Percentiles rank a stretch among this genome's conserved stretches.
Conservation (phyloP, 2,797 vertebrate genomes). For the Gymnothorax reevesii region DNA sequence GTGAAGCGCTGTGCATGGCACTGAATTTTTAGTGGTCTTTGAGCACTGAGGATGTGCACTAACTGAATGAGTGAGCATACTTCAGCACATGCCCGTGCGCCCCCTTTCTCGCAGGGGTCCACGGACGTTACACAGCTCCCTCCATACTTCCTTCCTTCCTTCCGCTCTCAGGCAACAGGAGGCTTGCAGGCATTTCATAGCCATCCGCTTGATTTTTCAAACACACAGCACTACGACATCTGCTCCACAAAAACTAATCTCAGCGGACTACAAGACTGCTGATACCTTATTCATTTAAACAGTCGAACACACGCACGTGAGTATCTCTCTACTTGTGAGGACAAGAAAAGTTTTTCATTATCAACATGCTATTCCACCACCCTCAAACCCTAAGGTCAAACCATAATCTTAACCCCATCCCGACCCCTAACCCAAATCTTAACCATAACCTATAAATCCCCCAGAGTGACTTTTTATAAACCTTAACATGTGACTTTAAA, state of each 20-base stretch:
- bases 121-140: conserved; percentile 37
- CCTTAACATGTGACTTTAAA: no score
- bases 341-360: no score
- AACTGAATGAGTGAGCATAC: conserved; percentile 24
- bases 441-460: no score
- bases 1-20: background rate
- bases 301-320: background rate
- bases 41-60: conserved; percentile 29
- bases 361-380: no score
- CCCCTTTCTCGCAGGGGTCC: conserved; percentile 7
- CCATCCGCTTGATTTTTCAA: conserved; percentile 21
- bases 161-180: conserved; percentile 29
- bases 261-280: background rate
- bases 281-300: conserved; percentile 2
- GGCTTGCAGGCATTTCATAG: conserved; percentile 29
- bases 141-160: conserved; percentile 12
- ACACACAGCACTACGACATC: background rate
- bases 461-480: no score
- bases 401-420: no score
- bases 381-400: no score
- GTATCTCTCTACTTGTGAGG: no score
- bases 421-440: no score
- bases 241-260: background rate
- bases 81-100: background rate
- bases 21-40: conserved; percentile 18